phyloP scores from a whole-genome alignment of 2,797 vertebrate species.

The Semaprochilodus insignis region DNA sequence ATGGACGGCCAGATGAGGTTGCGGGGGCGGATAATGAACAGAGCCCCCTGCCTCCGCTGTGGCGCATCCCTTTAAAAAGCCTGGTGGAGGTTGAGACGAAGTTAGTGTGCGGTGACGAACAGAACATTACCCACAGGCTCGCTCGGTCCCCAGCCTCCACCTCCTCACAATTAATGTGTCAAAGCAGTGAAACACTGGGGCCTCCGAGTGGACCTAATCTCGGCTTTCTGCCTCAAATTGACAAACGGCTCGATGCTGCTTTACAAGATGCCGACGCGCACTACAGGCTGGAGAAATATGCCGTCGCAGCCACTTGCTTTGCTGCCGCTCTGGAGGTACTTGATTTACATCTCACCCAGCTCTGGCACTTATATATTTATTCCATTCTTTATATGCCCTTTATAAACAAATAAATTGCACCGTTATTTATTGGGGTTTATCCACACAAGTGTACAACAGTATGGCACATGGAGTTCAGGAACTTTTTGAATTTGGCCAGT shows the following conservation, averaged over 20 bases:
- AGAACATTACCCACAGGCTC: conserved; percentile 72
- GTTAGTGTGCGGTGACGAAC: conserved; percentile 73
- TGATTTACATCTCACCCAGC: conserved; percentile 36
- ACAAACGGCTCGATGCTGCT: conserved; percentile 73
- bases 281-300: conserved; percentile 76
- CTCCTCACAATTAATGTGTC: conserved; percentile 53
- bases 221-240: conserved; percentile 67
- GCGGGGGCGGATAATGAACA: conserved; percentile 38
- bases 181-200: conserved; percentile 52
- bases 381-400: conserved; percentile 54
- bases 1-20: conserved; percentile 21
- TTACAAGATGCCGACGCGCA: conserved; percentile 73
- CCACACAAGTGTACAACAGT: not conserved
- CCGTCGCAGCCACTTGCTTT: conserved; percentile 67
- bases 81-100: conserved; percentile 73
- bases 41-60: conserved; percentile 4
- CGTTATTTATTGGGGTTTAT: conserved; percentile 56
- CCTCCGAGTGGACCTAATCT: conserved; percentile 59
- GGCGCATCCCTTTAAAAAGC: conserved; percentile 66
- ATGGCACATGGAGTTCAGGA: not conserved
- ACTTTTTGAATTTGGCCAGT: too few relatives aligned
- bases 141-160: conserved; percentile 25
- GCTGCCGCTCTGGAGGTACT: conserved; percentile 75
- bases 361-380: conserved; percentile 55
- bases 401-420: conserved; percentile 57